Evolutionary conservation across 1,140 invertebrate species (phyloP), one percentile per base, ranked within the genome.

Genomic region (Notospermus geniculatus): DNA sequence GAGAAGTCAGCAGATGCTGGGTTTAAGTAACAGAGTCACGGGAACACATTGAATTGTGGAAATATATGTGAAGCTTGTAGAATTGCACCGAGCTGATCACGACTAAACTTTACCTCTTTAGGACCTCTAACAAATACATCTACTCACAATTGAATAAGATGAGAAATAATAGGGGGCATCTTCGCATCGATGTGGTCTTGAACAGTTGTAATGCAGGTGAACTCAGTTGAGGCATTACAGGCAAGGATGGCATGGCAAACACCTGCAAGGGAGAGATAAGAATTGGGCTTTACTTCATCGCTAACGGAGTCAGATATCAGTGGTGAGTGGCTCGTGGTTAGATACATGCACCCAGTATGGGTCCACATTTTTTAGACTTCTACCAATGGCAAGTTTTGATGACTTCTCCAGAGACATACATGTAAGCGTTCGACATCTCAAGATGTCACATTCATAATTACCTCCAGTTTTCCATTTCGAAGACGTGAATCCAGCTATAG

Each of bases 401-500:
- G 46, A 52, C 46, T 52, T 4, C 4, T 4, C 9, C 9, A 9
- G 25, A 27, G 46, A 52, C 19, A 27, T 7, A 27, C 25, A 4
- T 52, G 5, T 22, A 27, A 19, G 4, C 19, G 25, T 7, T 7
- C 46, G n/a, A n/a, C n/a, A 50, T 50, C 46, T 7, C n/a, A 50
- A 4, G 4, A 9, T 27, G 25, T 7, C 19, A 50, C 46, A 50
- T 50, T 69, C 69, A 46, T 19, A 62, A 59, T 60, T 63, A 72
- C 72, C 59, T 60, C 67, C 66, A 66, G 69, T 69, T 7, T 53
- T 50, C 74, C 74, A 76, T 43, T 70, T 73, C 25, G 74, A 74
- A 9, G 72, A 65, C 15, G 64, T 70, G 52, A 70, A 74, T 13
- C 62, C 65, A 41, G 65, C 45, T 17, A 76, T 30, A 22, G 74